A percentile compares a stretch with the other conserved stretches of the same genome.
Conservation (phyloP, 1,140 invertebrate species). For the Sitodiplosis mosellana region DNA sequence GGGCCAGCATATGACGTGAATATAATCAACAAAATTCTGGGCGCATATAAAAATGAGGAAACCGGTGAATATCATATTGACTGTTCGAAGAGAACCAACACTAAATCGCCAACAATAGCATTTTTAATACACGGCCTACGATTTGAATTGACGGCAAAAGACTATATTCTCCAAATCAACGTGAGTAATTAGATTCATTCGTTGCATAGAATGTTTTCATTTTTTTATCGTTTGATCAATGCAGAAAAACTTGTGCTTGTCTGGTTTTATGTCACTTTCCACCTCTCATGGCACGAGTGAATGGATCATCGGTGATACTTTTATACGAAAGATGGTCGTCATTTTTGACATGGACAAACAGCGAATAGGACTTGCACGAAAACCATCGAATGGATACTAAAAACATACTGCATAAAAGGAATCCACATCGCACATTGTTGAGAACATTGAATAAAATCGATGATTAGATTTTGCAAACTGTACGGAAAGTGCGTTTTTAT, state of each 20-base stretch:
- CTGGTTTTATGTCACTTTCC: background rate
- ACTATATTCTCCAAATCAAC: slow-evolving; percentile 5
- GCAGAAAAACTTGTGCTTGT: background rate
- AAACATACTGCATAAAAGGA: too few relatives aligned
- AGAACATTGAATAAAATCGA: too few relatives aligned
- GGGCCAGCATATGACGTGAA: slow-evolving; percentile 36
- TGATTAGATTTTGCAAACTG: too few relatives aligned
- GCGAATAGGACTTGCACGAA: slow-evolving; percentile 36
- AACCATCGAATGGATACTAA: too few relatives aligned
- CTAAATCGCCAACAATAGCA: slow-evolving; percentile 7
- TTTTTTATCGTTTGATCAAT: background rate
- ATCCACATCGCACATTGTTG: too few relatives aligned
- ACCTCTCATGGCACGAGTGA: background rate
- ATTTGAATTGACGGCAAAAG: slow-evolving; percentile 9
- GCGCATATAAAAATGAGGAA: slow-evolving; percentile 6
- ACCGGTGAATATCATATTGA: background rate
- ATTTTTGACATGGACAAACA: slow-evolving; percentile 50
- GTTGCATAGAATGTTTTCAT: too few relatives aligned
- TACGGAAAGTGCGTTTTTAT: too few relatives aligned
- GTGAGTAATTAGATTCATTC: background rate
- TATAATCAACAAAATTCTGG: slow-evolving; percentile 7
- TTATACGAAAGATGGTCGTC: slow-evolving; percentile 49
- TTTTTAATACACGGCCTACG: slow-evolving; percentile 12
- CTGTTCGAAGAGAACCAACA: slow-evolving; percentile 7
- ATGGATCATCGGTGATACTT: slow-evolving; percentile 32